Evolutionary conservation across 1,140 invertebrate species (phyloP).

Genomic region (Rhyacophila brunnea): DNA sequence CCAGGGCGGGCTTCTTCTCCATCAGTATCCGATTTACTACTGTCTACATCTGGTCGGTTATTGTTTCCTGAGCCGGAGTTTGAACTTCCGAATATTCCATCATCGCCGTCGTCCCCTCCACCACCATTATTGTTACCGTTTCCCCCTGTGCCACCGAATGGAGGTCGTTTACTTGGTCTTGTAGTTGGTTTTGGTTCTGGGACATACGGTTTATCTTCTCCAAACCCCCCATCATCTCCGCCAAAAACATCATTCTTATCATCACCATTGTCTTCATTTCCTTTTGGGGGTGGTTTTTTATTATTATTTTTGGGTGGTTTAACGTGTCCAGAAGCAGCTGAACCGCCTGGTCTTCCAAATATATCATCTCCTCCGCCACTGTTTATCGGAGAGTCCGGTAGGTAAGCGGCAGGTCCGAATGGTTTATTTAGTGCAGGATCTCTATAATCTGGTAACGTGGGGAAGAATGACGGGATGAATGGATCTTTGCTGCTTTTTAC

Average conservation of each 20-base stretch:
- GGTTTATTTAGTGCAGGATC: constrained; percentile 51
- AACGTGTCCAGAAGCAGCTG: constrained; percentile 54
- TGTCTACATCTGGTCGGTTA: constrained; percentile 26
- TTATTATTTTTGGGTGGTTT: constrained; percentile 41
- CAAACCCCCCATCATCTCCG: constrained; percentile 30
- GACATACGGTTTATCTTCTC: constrained; percentile 5
- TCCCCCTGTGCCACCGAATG: constrained; percentile 41
- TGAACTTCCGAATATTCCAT: neutral
- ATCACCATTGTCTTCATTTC: constrained; percentile 38
- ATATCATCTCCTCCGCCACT: constrained; percentile 31
- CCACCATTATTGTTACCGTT: constrained; percentile 26
- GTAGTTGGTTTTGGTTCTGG: constrained; percentile 40
- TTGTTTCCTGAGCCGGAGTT: constrained; percentile 30
- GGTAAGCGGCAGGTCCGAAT: constrained; percentile 39
- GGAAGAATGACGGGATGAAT: constrained; percentile 51
- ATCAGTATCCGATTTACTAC: no score
- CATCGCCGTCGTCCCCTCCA: constrained; percentile 26
- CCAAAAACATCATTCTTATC: constrained; percentile 33
- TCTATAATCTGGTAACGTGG: constrained; percentile 48
- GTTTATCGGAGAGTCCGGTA: constrained; percentile 2
- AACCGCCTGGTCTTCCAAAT: constrained; percentile 50
- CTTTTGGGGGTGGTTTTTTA: constrained; percentile 37
- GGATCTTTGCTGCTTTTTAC: constrained; percentile 62
- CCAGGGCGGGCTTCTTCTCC: no score
- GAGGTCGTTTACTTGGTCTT: constrained; percentile 31